Evolutionary conservation across 2,888 invertebrate genomes (phyloP), one percentile per base, ranked within the genome.

Genomic region (Lacanobia wlatinum): DNA sequence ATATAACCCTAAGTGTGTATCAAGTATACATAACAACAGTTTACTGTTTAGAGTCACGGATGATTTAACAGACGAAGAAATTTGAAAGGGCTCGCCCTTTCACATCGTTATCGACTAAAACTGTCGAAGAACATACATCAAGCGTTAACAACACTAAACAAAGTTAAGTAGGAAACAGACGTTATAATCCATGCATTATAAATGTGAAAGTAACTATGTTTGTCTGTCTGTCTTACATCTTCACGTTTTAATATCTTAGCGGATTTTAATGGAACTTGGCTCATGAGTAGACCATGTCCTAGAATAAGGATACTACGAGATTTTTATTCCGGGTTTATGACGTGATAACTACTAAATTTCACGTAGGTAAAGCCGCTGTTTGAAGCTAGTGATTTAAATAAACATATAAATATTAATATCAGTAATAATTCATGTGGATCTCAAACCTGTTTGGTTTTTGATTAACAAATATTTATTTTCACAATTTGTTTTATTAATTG

Each of bases 11-110:
- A 86, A 90, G 90, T 88, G 88, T 87, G 85, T 87, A 88, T 86
- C 85, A 88, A 90, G 88, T 89, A 87, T 86, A 81, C 84, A 80
- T 88, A 87, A 90, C 89, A 90, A 87, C 89, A 88, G 88, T 90
- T 91, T 89, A 92, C 90, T 92, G 91, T 89, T 88, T 84, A 80
- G 81, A 82, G 94, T 92, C 90, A 93, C 92, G 93, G 93, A 85
- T 92, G 91, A 94, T 94, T 95, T 90, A 93, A 90, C 91, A 87
- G 85, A 90, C 90, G 84, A 90, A 88, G 78, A 81, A 81, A 84
- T 83, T 85, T 87, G 86, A 70, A 70, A 78, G 71, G 78, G 65
- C 69, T 59, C 23, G 76, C 80, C 85, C 79, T 81, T 87, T 84
- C 80, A 80, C 76, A 85, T 84, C 74, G 78, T 83, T 87, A 87